Evolutionary conservation across 2,113 vertebrate species (phyloP), one percentile per base, ranked within the genome.

Genomic region (Taurulus bubalis): DNA sequence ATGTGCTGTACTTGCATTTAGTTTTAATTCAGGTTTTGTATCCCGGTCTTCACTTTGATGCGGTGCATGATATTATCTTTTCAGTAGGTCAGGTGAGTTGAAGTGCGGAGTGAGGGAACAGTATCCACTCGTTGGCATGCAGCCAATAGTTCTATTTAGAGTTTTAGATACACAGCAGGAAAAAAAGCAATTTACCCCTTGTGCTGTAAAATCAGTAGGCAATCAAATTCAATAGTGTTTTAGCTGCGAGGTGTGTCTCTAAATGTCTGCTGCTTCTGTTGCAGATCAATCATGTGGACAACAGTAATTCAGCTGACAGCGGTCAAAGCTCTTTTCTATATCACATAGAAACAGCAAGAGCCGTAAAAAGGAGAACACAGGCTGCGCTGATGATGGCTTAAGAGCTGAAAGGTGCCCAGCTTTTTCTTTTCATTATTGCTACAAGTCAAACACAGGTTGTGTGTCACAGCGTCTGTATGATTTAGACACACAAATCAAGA

Each of bases 201-300:
- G 24, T 24, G 8, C 28, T 28, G 22, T 12, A 76, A 82, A 71
- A 86, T 69, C 69, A 9, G 30, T 62, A 30, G 32, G 15, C 28
- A 16, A 55, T 53, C 53, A 28, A 84, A 62, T 78, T 59, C 32
- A 56, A 0, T 30, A 18, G 63, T 45, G 55, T 55, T 59, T 55
- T 53, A 26, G 53, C 75, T 47, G 20, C 24, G 34, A 84, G 79
- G 67, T 72, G 79, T 68, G 77, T 67, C 77, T 75, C 71, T 69
- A 38, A 70, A 58, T 14, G 75, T 55, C 51, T 64, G 56, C 71
- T 65, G 77, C 79, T 55, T 38, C 68, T 82, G 79, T 63, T 77
- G 73, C 64, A 83, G 58, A 85, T 91, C 82, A 91, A 79, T 88
- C 84, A 82, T 51, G 74, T 69, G 47, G 77, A 76, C 74, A 79